phyloP scores from a whole-genome alignment of 2,888 invertebrate genomes.

The Synergus laeviventris region DNA sequence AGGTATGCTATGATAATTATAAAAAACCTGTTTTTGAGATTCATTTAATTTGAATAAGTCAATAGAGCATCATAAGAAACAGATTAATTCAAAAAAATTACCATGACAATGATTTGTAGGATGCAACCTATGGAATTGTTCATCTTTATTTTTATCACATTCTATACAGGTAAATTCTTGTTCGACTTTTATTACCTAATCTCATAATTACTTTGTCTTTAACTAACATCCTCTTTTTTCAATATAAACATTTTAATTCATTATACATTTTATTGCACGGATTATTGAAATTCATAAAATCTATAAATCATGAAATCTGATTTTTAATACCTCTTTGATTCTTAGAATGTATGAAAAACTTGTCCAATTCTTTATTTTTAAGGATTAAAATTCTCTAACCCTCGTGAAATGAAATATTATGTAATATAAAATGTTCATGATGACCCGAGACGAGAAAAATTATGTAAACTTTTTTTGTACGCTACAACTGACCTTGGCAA shows the following conservation, averaged over 20 bases:
- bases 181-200: not conserved
- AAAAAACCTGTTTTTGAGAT: constrained; percentile 12
- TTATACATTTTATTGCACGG: too few relatives aligned
- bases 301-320: too few relatives aligned
- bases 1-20: not conserved
- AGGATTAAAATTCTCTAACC: too few relatives aligned
- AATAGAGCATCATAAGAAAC: not conserved
- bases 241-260: too few relatives aligned
- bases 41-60: not conserved
- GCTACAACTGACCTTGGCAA: not conserved
- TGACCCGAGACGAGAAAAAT: not conserved
- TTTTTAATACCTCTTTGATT: too few relatives aligned
- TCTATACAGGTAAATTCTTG: not conserved
- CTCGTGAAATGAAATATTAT: too few relatives aligned
- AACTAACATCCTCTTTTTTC: too few relatives aligned
- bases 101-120: not conserved
- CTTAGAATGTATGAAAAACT: too few relatives aligned
- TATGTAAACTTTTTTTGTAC: not conserved
- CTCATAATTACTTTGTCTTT: not conserved
- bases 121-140: not conserved
- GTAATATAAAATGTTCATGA: not conserved
- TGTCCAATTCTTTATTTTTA: too few relatives aligned
- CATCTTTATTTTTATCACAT: constrained; percentile 1
- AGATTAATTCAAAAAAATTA: not conserved
- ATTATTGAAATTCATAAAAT: too few relatives aligned